phyloP scores from a whole-genome alignment of 2,888 invertebrate species.

The Rhimphoctona megacephalus region DNA sequence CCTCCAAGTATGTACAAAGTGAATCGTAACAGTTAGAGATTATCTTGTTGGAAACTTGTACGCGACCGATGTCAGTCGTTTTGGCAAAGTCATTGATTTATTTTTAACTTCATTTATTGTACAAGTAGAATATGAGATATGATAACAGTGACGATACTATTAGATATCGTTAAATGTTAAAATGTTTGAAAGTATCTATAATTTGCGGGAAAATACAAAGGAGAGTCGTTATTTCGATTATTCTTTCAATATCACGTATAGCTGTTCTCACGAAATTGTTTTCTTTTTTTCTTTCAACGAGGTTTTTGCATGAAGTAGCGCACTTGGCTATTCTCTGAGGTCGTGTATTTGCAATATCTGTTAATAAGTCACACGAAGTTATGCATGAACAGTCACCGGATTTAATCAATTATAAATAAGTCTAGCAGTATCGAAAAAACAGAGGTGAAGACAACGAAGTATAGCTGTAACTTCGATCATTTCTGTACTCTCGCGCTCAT shows the following conservation, averaged over 20 bases:
- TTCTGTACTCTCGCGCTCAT: conserved; percentile 39
- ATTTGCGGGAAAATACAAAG: background rate
- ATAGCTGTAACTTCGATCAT: conserved; percentile 56
- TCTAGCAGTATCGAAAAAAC: background rate
- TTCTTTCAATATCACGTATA: background rate
- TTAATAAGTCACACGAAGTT: conserved; percentile 1
- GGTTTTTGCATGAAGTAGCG: background rate
- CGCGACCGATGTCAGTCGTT: conserved; percentile 18
- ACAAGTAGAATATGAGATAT: conserved; percentile 5
- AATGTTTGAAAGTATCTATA: background rate
- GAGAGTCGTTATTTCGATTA: background rate
- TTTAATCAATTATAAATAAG: background rate
- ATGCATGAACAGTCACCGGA: too few species aligned
- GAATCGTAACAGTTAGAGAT: conserved; percentile 23
- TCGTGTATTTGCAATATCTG: background rate
- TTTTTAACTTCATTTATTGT: background rate
- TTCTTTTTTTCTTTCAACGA: background rate
- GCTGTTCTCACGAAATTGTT: background rate
- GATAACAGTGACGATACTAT: conserved; percentile 23
- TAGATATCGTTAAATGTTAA: background rate
- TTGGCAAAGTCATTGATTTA: background rate
- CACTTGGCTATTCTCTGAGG: background rate
- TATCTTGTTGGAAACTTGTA: conserved; percentile 61
- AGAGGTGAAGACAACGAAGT: conserved; percentile 30
- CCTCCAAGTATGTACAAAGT: conserved; percentile 41